phyloP scores from a whole-genome alignment of 2,888 invertebrate species.

The Clanis bilineata region DNA sequence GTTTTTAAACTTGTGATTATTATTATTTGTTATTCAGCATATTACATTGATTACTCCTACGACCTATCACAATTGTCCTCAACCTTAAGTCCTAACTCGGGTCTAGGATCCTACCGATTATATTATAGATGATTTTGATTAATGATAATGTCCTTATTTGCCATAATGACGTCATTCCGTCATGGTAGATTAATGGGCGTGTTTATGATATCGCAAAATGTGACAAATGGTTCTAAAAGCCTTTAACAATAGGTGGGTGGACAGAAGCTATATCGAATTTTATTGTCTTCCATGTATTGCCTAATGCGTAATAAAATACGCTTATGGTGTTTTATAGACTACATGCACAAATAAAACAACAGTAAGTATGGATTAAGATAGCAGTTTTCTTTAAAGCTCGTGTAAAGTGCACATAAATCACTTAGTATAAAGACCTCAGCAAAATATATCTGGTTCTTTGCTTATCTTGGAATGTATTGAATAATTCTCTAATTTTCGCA shows the following conservation, averaged over 20 bases:
- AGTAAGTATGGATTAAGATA: neutral
- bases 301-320: neutral
- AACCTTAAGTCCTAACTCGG: neutral
- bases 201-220: neutral
- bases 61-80: neutral
- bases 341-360: neutral
- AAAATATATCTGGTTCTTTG: too few species aligned
- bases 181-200: neutral
- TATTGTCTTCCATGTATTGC: conserved; percentile 2
- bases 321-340: neutral
- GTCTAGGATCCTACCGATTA: neutral
- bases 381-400: neutral
- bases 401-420: neutral
- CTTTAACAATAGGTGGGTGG: neutral
- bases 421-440: neutral
- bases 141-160: neutral
- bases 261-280: neutral
- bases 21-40: neutral
- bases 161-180: neutral
- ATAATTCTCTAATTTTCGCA: too few species aligned
- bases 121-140: neutral
- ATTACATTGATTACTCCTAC: neutral
- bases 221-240: neutral
- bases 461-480: too few species aligned
- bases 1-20: too few species aligned